Conservation (phyloP, 2,113 vertebrate species). For the Urocolius indicus region DNA sequence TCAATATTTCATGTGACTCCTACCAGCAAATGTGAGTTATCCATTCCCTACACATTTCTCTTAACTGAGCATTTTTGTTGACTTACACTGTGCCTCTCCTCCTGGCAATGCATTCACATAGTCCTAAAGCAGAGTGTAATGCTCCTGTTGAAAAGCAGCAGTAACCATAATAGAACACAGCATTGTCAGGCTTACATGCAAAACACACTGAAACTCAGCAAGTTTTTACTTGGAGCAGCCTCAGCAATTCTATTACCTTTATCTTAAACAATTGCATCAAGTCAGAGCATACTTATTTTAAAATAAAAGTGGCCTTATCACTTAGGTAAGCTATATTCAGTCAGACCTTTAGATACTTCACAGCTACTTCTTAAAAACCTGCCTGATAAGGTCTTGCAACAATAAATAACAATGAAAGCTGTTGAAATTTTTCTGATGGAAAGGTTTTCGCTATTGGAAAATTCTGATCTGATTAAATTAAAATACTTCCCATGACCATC, state of each 20-base stretch:
- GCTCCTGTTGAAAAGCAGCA: background rate
- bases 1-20: background rate
- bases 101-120: background rate
- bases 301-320: background rate
- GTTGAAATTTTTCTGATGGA: background rate
- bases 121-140: background rate
- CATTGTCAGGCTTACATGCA: background rate
- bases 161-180: background rate
- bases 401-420: background rate
- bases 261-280: background rate
- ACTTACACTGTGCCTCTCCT: no score
- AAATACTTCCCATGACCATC: background rate
- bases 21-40: slow-evolving; percentile 9
- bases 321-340: background rate
- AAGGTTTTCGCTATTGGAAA: background rate
- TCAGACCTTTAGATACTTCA: background rate
- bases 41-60: no score
- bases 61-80: background rate
- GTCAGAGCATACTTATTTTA: background rate
- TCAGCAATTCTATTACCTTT: background rate
- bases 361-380: background rate
- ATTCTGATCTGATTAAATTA: background rate
- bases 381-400: background rate
- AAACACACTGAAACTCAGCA: background rate
- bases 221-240: background rate